Base-by-base conservation (phyloP, 2,888 invertebrate species). In the Xylota segnis region DNA sequence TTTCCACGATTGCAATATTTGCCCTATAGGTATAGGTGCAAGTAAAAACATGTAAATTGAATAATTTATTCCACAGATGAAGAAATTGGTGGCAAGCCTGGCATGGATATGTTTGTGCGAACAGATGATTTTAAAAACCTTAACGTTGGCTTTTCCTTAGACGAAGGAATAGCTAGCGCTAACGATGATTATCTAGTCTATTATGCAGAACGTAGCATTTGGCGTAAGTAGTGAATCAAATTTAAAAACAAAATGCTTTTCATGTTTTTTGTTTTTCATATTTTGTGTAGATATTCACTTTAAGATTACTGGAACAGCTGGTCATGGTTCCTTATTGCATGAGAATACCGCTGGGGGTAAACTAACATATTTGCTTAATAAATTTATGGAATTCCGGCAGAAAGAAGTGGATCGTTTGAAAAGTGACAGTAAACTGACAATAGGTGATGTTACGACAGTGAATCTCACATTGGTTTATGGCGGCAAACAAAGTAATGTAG, bases 401-500 rank as follows among this genome's bases (percentile, higher is more conserved):
- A 89, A 93, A 12, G 94, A 96, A 89, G 93, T 94, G 82, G 91
- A 93, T 45, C 94, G 94, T 88, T 89, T 95, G 5, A 92, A 93
- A 9, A 90, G 91, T 0, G 91, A 94, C 82, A 90, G 93, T 0
- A 91, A 92, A n/a, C 88, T 94, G 9, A 92, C 92, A 34, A 91
- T 95, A 23, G 97, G 97, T 1, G 95, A 96, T 90, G 95, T 97
- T 0, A 95, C 95, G 0, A 94, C 96, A 0, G 93, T 96, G 0
- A 97, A 97, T 91, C 91, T 97, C 47, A 97, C 96, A 1, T 90
- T 92, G 87, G 37, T 93, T 4, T 90, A 93, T 93, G 97, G 97
- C 63, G 98, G 97, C 23, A 94, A 96, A 0, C 97, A 97, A 92
- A 92, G 94, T 12, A 98, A 98, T 90, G 96, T 98, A 0, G 93